These are phyloP conservation scores for Microchrysa polita DNA, from an alignment of 2,888 invertebrate genomes.

Conservation along the genomic window DNA sequence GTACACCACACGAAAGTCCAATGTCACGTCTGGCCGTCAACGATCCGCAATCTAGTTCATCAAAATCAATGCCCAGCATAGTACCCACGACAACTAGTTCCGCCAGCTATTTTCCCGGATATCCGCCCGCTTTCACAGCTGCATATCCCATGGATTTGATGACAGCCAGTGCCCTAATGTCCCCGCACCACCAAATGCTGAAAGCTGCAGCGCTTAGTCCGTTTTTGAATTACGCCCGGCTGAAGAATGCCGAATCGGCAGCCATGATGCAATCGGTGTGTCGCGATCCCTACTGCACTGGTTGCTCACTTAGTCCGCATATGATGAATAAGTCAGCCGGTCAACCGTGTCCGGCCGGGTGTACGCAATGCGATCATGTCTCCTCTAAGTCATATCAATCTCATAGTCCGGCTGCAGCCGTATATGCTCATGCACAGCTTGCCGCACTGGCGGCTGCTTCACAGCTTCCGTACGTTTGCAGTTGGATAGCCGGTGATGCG, in stretches of 20 bases:
- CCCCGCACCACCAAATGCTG: slow-evolving; percentile 75
- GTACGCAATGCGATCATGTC: slow-evolving; percentile 80
- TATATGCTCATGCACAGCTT: slow-evolving; percentile 82
- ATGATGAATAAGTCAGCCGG: slow-evolving; percentile 70
- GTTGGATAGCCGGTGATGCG: slow-evolving; percentile 87
- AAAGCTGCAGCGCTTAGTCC: slow-evolving; percentile 80
- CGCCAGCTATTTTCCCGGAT: slow-evolving; percentile 70
- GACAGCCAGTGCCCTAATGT: slow-evolving; percentile 78
- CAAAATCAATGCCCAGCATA: slow-evolving; percentile 54
- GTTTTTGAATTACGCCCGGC: slow-evolving; percentile 85
- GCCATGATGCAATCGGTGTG: slow-evolving; percentile 79
- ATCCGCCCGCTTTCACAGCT: slow-evolving; percentile 70
- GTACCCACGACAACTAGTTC: slow-evolving; percentile 67
- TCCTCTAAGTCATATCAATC: slow-evolving; percentile 65
- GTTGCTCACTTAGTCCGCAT: slow-evolving; percentile 87
- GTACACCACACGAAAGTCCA: slow-evolving; percentile 53
- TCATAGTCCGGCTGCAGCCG: slow-evolving; percentile 72
- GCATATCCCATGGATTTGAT: slow-evolving; percentile 76
- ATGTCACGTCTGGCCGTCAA: slow-evolving; percentile 51
- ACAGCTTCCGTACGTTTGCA: slow-evolving; percentile 87
- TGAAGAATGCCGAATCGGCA: slow-evolving; percentile 70
- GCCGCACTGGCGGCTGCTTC: slow-evolving; percentile 84
- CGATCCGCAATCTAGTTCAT: slow-evolving; percentile 72
- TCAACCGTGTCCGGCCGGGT: slow-evolving; percentile 83
- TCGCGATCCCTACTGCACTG: slow-evolving; percentile 91